A percentile compares a stretch with the other conserved stretches of the same genome.
Evolutionary conservation across 2,888 invertebrate genomes (phyloP).

Genomic region (Mechanitis messenoides): DNA sequence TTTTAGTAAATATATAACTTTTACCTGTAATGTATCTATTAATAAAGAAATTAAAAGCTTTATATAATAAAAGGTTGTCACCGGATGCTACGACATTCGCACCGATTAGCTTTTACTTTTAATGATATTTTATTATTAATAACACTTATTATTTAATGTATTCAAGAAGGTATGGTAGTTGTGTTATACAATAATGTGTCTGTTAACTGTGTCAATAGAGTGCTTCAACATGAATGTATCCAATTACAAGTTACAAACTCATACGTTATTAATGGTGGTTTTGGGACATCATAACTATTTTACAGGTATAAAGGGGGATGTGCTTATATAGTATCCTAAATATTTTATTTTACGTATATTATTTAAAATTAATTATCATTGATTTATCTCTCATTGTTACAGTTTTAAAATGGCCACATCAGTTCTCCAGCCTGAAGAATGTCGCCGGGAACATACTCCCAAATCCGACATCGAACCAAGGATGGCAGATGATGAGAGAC

Average conservation of each 20-base stretch:
- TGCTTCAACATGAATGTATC: conserved; percentile 26
- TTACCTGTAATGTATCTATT: too few relatives aligned
- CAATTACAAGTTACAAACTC: conserved; percentile 16
- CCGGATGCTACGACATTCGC: too few relatives aligned
- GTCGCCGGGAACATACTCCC: conserved; percentile 56
- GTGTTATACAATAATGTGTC: conserved; percentile 23
- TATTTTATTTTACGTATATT: neutral
- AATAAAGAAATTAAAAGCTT: too few relatives aligned
- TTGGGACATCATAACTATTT: too few relatives aligned
- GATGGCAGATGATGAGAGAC: conserved; percentile 59
- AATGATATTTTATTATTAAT: too few relatives aligned
- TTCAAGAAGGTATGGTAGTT: conserved; percentile 13
- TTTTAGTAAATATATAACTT: too few relatives aligned
- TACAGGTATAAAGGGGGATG: neutral
- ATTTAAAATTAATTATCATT: neutral
- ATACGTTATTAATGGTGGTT: neutral
- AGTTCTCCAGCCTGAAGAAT: conserved; percentile 64
- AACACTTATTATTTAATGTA: neutral
- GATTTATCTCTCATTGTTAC: conserved; percentile 5
- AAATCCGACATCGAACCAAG: conserved; percentile 52
- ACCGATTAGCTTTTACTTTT: too few relatives aligned
- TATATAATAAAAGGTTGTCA: too few relatives aligned
- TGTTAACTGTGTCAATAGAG: conserved; percentile 28
- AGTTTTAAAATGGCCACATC: conserved; percentile 62
- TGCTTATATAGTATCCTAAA: neutral